Evolutionary conservation across 92 coral and sea anemone genomes (phyloP).

Genomic region (Zoanthus solanderi): DNA sequence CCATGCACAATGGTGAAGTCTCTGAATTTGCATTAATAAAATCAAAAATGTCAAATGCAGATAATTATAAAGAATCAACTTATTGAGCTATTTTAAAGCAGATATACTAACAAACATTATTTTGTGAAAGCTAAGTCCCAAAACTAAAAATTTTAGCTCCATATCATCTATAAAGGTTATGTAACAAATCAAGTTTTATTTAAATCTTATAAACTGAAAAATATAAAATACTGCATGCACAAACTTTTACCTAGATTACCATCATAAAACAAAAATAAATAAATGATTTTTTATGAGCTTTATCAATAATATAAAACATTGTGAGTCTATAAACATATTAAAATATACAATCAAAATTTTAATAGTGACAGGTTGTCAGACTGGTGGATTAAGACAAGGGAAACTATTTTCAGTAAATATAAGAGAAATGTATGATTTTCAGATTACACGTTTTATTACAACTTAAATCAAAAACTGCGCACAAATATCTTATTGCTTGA

Average conservation of each 20-base stretch:
- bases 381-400: too few relatives aligned
- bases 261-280: not conserved
- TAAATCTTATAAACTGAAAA: not conserved
- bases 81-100: too few relatives aligned
- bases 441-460: not conserved
- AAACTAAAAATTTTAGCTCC: too few relatives aligned
- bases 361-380: not conserved
- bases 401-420: not conserved
- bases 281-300: not conserved
- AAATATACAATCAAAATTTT: slow-evolving; percentile 9
- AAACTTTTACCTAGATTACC: not conserved
- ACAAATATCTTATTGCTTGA: not conserved
- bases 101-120: too few relatives aligned
- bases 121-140: too few relatives aligned
- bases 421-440: not conserved
- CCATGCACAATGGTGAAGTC: too few relatives aligned
- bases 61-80: too few relatives aligned
- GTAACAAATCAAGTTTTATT: too few relatives aligned
- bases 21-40: too few relatives aligned
- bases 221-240: not conserved
- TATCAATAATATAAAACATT: not conserved
- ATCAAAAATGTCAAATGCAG: too few relatives aligned
- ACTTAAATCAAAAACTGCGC: not conserved
- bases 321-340: not conserved
- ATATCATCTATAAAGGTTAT: too few relatives aligned